phyloP scores from a whole-genome alignment of 2,888 invertebrate genomes.

The Acronicta leporina region DNA sequence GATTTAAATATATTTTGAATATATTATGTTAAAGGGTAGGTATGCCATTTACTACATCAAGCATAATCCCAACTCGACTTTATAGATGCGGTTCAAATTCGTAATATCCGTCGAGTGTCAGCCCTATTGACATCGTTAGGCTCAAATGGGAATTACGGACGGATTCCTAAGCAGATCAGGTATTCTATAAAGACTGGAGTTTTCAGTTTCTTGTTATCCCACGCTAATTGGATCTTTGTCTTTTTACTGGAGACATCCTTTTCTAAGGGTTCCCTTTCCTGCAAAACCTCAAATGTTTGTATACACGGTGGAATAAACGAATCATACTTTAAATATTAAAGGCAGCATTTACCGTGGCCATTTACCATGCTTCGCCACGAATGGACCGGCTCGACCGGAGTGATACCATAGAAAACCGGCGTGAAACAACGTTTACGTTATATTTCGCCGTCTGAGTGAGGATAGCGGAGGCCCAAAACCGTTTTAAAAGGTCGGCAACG shows the following conservation, averaged over 20 bases:
- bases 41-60: neutral
- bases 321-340: no score
- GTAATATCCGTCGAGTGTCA: slow-evolving; percentile 26
- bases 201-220: slow-evolving; percentile 33
- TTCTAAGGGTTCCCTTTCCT: neutral
- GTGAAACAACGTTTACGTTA: no score
- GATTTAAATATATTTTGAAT: no score
- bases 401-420: no score
- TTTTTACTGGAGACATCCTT: slow-evolving; percentile 18
- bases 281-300: neutral
- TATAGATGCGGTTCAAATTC: slow-evolving; percentile 1
- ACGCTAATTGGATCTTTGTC: slow-evolving; percentile 44
- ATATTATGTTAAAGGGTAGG: no score
- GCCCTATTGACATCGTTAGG: slow-evolving; percentile 33
- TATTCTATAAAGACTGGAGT: slow-evolving; percentile 32
- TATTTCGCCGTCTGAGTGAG: no score
- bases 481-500: no score
- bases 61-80: neutral
- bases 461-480: no score
- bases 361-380: no score
- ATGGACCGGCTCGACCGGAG: no score
- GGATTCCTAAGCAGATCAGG: slow-evolving; percentile 50
- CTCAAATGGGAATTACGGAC: slow-evolving; percentile 18
- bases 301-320: no score
- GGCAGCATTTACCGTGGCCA: no score